A percentile compares a stretch with the other conserved stretches of the same genome.
These are phyloP conservation scores for Drosophila varians DNA, from an alignment of 1,140 invertebrate species.

Conservation along the genomic window DNA sequence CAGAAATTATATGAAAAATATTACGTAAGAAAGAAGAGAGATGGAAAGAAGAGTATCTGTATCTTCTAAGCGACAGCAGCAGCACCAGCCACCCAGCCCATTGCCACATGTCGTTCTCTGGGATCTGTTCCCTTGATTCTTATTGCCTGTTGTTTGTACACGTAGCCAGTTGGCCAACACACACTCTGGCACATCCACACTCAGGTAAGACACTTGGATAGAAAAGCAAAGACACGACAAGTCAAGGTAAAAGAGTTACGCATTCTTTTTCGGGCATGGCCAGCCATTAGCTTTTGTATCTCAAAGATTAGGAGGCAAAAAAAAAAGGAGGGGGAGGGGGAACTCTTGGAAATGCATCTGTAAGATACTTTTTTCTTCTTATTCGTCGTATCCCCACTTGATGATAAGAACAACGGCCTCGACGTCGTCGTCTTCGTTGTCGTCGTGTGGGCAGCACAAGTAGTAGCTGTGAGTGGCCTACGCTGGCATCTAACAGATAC, in stretches of 20 bases:
- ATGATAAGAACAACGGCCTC: slow-evolving; percentile 35
- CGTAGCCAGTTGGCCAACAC: slow-evolving; percentile 31
- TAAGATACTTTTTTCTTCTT: neutral
- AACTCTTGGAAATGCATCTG: slow-evolving; percentile 48
- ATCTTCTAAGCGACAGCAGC: slow-evolving; percentile 8
- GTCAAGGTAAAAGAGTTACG: slow-evolving; percentile 76
- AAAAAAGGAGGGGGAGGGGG: neutral
- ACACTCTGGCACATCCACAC: slow-evolving; percentile 23
- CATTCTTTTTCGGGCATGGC: slow-evolving; percentile 53
- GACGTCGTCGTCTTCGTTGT: neutral
- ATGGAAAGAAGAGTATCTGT: slow-evolving; percentile 8
- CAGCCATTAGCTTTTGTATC: slow-evolving; percentile 38
- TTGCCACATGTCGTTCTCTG: slow-evolving; percentile 24
- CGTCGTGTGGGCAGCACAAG: slow-evolving; percentile 25
- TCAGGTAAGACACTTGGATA: slow-evolving; percentile 36
- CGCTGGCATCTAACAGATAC: slow-evolving; percentile 20
- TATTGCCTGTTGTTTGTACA: slow-evolving; percentile 28
- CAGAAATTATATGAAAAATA: slow-evolving; percentile 20
- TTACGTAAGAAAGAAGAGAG: slow-evolving; percentile 29
- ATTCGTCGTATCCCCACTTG: slow-evolving; percentile 3
- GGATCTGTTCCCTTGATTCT: neutral
- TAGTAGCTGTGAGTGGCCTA: slow-evolving; percentile 17
- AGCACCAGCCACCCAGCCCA: slow-evolving; percentile 9
- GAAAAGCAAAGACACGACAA: slow-evolving; percentile 50
- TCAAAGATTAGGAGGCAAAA: slow-evolving; percentile 17